Base-by-base conservation (phyloP, 2,888 invertebrate genomes). In the Rhagonycha fulva region DNA sequence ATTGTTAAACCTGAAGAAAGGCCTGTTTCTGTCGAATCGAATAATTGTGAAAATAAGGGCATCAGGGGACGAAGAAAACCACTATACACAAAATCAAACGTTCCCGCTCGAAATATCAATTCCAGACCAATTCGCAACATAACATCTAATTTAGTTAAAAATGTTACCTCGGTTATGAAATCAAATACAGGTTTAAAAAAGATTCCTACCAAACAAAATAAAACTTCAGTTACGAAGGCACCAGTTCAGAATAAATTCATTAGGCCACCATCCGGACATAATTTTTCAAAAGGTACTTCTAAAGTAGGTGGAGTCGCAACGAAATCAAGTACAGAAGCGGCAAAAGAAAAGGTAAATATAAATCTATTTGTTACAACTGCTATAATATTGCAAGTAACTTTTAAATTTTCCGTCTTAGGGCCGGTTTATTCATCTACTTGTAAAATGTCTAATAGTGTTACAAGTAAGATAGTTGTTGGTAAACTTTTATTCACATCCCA, bases 11-110 rank as follows among this genome's bases (percentile, higher is more conserved):
- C 92, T 0, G 89, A 89, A 74, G 88, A 87, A 32, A 89, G 90
- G 75, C 78, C 78, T 30, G 68, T 67, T 9, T 82, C 80, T 24
- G 62, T 71, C 12, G 83, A 83, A 71, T 75, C 47, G 9, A 77
- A 75, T 19, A 82, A 83, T 68, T 80, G 75, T n/a, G 76, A 74
- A 60, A 78, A 79, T 2, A 88, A 88, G 83, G 84, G 82, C 4
- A 84, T 87, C 62, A 79, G 94, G 74, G 94, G 94, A 0, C 88
- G 93, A 69, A 90, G 93, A 82, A 94, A 93, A 86, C 91, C 93
- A 0, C 88, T 93, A 62, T 95, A 95, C 85, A 82, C 86, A 0
- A 87, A 84, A 80, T 81, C 82, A 26, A 84, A 81, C 72, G 66
- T 83, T 60, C 77, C 82, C 2, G 69, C 32, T 11, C 69, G 62